Evolutionary conservation across 2,797 vertebrate species (phyloP), one percentile per base, ranked within the genome.

Genomic region (Pachyuromys duprasi): DNA sequence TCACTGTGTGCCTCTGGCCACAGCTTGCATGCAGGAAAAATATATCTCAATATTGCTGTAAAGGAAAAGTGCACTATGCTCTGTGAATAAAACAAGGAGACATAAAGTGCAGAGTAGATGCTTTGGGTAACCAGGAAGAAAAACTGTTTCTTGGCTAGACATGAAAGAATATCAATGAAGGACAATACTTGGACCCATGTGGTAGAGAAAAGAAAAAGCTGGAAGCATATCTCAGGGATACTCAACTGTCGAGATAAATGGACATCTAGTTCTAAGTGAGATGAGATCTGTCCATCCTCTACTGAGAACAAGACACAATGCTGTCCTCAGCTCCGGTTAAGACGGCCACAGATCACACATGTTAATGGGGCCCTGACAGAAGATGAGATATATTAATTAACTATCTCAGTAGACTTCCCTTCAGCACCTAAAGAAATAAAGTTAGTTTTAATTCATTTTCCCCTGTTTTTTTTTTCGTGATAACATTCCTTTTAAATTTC

Each of bases 401-500:
- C 6, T 45, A n/a, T 39, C 8, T 9, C 2, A 70, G 3, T 33
- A 39, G 26, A 18, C 28, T 86, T 89, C 4, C 31, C 39, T 94
- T 83, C 82, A 55, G 17, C 75, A 62, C 5, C 24, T 86, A 92
- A 0, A n/a, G 3, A 92, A 39, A 75, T 94, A 70, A 18, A 55
- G 18, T 82, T 74, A 65, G 22, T 9, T 81, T 82, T 80, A 76
- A 20, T 55, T 15, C 14, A 33, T 62, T 83, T 95, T 86, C n/a
- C 45, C 53, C 45, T 76, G 31, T 33, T 60, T 5, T 53, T 24
- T 2, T 6, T 89, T 96, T 89, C 39, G 91, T 90, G 62, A 92
- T 92, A 90, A 78, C 28, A 78, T 2, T 20, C 8, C 13, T 17
- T 93, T 92, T 93, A 92, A 95, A 75, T 96, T 94, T 86, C 28